phyloP scores from a whole-genome alignment of 2,113 vertebrate genomes.

The Gyps fulvus region DNA sequence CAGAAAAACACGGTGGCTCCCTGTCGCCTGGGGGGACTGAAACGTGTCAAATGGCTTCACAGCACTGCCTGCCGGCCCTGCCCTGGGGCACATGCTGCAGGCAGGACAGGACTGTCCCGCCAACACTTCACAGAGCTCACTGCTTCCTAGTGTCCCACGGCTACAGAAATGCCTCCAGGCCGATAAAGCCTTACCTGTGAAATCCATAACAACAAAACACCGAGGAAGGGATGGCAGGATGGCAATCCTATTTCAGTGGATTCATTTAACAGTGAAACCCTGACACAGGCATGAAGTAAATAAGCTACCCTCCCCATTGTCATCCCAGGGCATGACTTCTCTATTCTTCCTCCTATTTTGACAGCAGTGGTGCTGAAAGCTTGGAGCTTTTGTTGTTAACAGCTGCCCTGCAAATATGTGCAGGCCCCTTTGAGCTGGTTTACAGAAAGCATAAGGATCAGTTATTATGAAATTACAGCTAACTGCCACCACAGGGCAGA shows the following conservation, averaged over 20 bases:
- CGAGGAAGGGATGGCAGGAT: not conserved
- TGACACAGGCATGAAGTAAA: not conserved
- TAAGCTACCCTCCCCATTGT: not conserved
- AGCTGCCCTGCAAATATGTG: not conserved
- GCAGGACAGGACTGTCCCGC: not conserved
- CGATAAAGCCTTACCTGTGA: not conserved
- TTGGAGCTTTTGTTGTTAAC: not conserved
- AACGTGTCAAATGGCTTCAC: not conserved
- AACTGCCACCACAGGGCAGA: not conserved
- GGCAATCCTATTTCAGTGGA: not conserved
- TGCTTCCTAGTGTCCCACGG: rapidly evolving
- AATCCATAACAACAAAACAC: not conserved
- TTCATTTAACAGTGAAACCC: not conserved
- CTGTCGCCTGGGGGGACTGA: not conserved
- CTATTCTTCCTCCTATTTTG: not conserved
- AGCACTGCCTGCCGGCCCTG: not conserved
- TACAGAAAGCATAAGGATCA: not conserved
- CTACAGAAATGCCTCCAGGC: rapidly evolving
- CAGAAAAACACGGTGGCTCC: not conserved
- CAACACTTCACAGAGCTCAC: not conserved
- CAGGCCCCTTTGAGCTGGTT: not conserved
- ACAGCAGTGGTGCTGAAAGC: not conserved
- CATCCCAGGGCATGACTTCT: not conserved
- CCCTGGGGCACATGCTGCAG: not conserved
- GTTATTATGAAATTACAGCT: not conserved